Evolutionary conservation across 2,888 invertebrate species (phyloP).

Genomic region (Lydus trimaculatus): DNA sequence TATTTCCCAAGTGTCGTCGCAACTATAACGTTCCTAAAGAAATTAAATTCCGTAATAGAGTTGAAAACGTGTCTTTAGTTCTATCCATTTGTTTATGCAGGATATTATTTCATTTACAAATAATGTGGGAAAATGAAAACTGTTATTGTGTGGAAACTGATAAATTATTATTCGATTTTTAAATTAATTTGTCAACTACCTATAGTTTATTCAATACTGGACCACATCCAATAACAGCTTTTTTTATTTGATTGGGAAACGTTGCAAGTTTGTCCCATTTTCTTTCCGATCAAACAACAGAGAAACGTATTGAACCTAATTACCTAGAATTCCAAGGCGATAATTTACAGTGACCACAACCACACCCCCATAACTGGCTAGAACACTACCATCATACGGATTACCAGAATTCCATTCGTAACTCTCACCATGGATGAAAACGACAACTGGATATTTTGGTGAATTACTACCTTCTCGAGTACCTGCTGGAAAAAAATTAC

Average conservation of each 20-base stretch:
- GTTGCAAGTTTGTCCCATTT: neutral
- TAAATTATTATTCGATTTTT: neutral
- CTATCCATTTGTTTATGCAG: neutral
- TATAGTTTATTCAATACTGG: too few species aligned
- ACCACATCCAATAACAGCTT: neutral
- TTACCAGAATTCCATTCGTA: constrained; percentile 99
- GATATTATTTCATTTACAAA: neutral
- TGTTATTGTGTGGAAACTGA: neutral
- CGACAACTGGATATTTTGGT: constrained; percentile 84
- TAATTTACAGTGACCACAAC: constrained; percentile 88
- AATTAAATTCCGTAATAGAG: constrained; percentile 27
- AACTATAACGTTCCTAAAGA: constrained; percentile 16
- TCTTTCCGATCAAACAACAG: neutral
- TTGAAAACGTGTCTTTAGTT: constrained; percentile 8
- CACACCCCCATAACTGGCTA: constrained; percentile 91
- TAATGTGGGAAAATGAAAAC: neutral
- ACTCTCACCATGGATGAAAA: constrained; percentile 94
- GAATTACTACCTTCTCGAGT: constrained; percentile 63
- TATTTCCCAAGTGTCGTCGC: constrained; percentile 8
- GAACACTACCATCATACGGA: constrained; percentile 95
- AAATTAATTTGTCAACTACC: neutral
- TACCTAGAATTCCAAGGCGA: constrained; percentile 81
- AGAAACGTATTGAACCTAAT: constrained; percentile 54
- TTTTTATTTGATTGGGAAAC: neutral
- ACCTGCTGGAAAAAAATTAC: constrained; percentile 63